These are phyloP conservation scores for Dasypogon diadema DNA, from an alignment of 2,888 invertebrate species.

Conservation along the genomic window DNA sequence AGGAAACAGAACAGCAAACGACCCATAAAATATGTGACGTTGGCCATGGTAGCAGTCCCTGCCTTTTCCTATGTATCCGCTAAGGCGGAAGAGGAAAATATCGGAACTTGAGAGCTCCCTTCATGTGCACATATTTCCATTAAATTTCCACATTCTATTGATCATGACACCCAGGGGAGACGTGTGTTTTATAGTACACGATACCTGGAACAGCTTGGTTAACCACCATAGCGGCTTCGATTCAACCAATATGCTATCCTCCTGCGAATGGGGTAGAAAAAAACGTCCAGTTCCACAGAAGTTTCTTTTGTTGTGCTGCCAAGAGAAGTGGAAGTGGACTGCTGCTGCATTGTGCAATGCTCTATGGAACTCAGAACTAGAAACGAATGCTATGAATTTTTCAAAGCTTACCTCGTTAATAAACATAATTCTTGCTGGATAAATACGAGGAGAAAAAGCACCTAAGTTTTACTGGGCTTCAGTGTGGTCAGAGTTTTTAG, in stretches of 20 bases:
- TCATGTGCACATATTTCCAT: slow-evolving; percentile 52
- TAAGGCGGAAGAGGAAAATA: slow-evolving; percentile 21
- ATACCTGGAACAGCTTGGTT: slow-evolving; percentile 40
- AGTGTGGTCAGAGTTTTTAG: no score
- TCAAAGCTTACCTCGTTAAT: slow-evolving; percentile 15
- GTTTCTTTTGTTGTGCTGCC: slow-evolving; percentile 26
- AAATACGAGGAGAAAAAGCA: no score
- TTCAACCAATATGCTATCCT: slow-evolving; percentile 11
- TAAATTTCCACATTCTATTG: slow-evolving; percentile 57
- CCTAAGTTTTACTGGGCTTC: no score
- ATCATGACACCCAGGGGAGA: slow-evolving; percentile 56
- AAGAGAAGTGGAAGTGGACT: neutral
- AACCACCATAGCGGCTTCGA: slow-evolving; percentile 25
- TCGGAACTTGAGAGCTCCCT: slow-evolving; percentile 35
- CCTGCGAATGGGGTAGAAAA: slow-evolving; percentile 13
- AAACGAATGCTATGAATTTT: slow-evolving; percentile 24
- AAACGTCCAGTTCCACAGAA: neutral
- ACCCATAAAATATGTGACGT: slow-evolving; percentile 55
- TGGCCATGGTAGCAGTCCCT: slow-evolving; percentile 15
- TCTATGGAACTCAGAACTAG: neutral
- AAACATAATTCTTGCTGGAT: neutral
- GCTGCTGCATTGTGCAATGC: neutral
- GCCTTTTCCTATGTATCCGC: slow-evolving; percentile 37
- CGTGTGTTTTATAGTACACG: slow-evolving; percentile 49
- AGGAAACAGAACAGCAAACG: slow-evolving; percentile 51